These are phyloP conservation scores for Amblyraja radiata DNA, from an alignment of 2,797 vertebrate species.

Conservation along the genomic window DNA sequence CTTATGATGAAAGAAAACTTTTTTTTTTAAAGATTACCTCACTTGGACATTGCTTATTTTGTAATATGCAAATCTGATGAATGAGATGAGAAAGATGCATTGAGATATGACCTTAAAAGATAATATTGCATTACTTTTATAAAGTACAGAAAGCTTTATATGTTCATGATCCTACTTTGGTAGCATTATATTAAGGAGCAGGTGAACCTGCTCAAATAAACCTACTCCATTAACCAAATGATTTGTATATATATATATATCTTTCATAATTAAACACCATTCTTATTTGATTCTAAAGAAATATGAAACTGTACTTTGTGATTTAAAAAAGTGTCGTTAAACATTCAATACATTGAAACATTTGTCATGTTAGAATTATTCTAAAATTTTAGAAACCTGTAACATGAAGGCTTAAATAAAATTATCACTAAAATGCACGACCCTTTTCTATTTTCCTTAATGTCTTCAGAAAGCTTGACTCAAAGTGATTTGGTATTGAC, in stretches of 20 bases:
- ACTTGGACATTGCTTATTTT: conserved; percentile 13
- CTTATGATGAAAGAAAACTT: not conserved
- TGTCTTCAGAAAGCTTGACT: not conserved
- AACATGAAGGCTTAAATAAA: not conserved
- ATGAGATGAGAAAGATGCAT: not conserved
- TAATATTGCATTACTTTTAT: conserved; percentile 28
- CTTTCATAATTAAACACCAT: conserved; percentile 1
- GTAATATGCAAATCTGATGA: conserved; percentile 1
- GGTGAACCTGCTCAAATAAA: not conserved
- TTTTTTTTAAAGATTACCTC: not conserved
- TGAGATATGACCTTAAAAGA: conserved; percentile 22
- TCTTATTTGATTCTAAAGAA: conserved; percentile 23
- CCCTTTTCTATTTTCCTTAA: not conserved
- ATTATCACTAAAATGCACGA: not conserved
- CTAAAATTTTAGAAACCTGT: not conserved
- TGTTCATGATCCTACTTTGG: conserved; percentile 1
- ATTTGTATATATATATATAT: not conserved
- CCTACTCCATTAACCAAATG: not conserved
- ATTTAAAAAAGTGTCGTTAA: not conserved
- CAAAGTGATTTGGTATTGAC: not conserved
- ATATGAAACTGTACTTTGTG: not conserved
- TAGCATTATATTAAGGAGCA: not conserved
- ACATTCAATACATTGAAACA: not conserved
- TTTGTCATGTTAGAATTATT: not conserved
- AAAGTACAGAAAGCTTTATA: conserved; percentile 19